Evolutionary conservation across 2,797 vertebrate genomes (phyloP), one percentile per base, ranked within the genome.

Genomic region (Aldrovandia affinis): DNA sequence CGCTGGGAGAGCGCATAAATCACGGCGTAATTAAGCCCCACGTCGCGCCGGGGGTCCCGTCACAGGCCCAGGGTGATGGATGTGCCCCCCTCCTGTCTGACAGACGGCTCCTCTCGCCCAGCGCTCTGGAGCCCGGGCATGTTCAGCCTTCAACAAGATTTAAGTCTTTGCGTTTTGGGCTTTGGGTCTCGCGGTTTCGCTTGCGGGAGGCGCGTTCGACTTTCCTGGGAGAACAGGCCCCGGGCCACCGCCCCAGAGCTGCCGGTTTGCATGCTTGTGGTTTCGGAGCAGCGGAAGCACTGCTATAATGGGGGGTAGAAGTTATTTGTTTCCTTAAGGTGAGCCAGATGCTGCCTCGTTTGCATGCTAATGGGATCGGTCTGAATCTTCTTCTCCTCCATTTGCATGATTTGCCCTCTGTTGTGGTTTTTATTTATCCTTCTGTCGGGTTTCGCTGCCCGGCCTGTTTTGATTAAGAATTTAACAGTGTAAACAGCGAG

Each of bases 241-340:
- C 22, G 25, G n/a, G 22, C 52, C 18, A n/a, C 22, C 61, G 33
- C 18, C 33, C 54, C 22, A 7, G 30, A 18, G 3, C 54, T 39
- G 78, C 7, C 33, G 8, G 39, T 81, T 81, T 81, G 18, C 52
- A 12, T 81, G 79, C 52, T 42, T 81, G 79, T 81, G 79, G 79
- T 81, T 81, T 3, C 50, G 47, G 42, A 80, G 28, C 20, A 61
- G 36, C 79, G 33, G 33, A 81, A 25, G 36, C 61, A 14, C 20
- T 36, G 36, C 33, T 57, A 25, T 59, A 10, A 6, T 18, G 22
- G 79, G 28, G 30, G 59, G 3, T 36, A 33, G 30, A 15, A 36
- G 30, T 39, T 70, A 36, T 68, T 70, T 36, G 2, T 36, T 36
- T 70, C 5, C 20, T 25, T 47, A 47, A 47, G 73, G 39, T 2